A percentile compares a stretch with the other conserved stretches of the same genome.
Evolutionary conservation across 2,113 vertebrate species (phyloP).

Genomic region (Oreocharis arfaki): DNA sequence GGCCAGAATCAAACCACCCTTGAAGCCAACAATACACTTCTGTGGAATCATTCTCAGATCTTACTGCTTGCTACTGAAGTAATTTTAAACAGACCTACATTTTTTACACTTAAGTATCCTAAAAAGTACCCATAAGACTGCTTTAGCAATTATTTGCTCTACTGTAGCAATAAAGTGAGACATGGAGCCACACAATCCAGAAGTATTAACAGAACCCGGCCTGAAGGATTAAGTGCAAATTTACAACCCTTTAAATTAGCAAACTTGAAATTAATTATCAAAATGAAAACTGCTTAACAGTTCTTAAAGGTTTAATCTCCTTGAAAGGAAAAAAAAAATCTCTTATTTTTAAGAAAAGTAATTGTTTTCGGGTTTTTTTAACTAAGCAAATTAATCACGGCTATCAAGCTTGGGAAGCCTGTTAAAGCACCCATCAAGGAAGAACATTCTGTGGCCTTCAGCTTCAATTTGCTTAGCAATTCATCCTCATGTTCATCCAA

Average conservation of each 20-base stretch:
- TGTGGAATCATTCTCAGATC: neutral
- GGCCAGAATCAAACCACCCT: neutral
- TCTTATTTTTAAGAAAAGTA: neutral
- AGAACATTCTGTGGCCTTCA: neutral
- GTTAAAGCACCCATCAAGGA: neutral
- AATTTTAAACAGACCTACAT: neutral
- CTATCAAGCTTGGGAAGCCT: neutral
- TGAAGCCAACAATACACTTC: neutral
- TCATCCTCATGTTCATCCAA: neutral
- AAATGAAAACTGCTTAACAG: neutral
- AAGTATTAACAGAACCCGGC: neutral
- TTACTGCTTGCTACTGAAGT: neutral
- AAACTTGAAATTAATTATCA: neutral
- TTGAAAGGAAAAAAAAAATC: neutral
- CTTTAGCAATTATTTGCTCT: neutral
- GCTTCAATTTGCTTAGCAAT: neutral
- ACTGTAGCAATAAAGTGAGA: neutral
- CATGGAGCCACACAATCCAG: neutral
- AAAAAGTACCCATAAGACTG: neutral
- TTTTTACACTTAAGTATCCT: neutral
- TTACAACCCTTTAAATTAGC: neutral
- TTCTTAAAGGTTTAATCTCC: neutral
- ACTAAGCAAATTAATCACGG: neutral
- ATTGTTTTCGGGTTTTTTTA: accelerated
- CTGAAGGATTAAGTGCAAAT: neutral